Conservation (phyloP, 2,797 vertebrate species). For the Enteromius trimaculatus region DNA sequence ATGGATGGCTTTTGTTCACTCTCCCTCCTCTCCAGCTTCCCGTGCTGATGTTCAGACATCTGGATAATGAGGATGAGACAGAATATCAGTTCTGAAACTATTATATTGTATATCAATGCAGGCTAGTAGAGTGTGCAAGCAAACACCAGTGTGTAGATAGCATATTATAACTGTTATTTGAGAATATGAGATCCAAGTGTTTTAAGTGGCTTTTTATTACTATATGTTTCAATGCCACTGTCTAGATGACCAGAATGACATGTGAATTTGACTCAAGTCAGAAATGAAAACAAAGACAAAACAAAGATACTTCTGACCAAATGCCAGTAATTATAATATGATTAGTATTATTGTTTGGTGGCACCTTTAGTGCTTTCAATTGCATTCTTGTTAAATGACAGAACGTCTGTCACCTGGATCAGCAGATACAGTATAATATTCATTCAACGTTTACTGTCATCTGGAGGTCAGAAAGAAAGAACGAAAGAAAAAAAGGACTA, state of each 20-base stretch:
- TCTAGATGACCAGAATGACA: neutral
- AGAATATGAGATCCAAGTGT: neutral
- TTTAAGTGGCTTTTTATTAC: neutral
- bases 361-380: neutral
- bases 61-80: constrained; percentile 33
- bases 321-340: neutral
- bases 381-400: neutral
- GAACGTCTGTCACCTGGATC: neutral
- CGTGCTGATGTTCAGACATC: constrained; percentile 41
- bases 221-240: neutral
- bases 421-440: neutral
- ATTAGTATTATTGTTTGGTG: neutral
- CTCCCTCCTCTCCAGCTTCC: constrained; percentile 23
- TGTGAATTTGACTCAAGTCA: neutral
- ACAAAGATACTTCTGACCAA: neutral
- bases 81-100: neutral
- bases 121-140: neutral
- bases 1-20: constrained; percentile 4
- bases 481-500: neutral
- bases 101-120: neutral
- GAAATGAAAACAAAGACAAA: neutral
- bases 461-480: neutral
- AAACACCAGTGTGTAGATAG: neutral
- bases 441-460: neutral
- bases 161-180: neutral